Evolutionary conservation across 1,140 invertebrate species (phyloP), one percentile per base, ranked within the genome.

Genomic region (Leptinotarsa defecta): DNA sequence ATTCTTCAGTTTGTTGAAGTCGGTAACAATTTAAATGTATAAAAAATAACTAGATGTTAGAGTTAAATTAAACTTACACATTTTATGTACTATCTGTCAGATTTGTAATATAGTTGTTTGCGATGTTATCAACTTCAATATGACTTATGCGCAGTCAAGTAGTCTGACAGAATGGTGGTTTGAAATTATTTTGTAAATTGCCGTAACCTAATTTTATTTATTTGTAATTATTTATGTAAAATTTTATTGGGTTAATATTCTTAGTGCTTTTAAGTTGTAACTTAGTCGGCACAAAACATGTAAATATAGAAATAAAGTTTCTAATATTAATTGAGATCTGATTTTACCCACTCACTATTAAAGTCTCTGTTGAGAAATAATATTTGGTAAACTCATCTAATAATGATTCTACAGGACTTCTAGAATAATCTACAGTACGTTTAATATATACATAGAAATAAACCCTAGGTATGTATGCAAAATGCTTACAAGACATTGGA

Each of bases 251-350:
- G 79, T 79, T 81, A 76, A 76, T 75, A 61, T 74, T 81, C 73
- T 68, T 78, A 80, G 80, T 79, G 79, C 76, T 77, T 74, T 82
- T 80, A 82, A 82, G 80, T 77, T 79, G 77, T 80, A 80, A 80
- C 77, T 81, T 81, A 82, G 80, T 74, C 76, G 80, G 81, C 81
- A 82, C 81, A 78, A 73, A 64, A 76, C 75, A 76, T 82, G 81
- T 82, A 82, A 77, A 81, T 82, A 82, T 79, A 79, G 73, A 78
- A 82, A 81, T 81, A 79, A 81, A 80, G 68, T 75, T 77, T 75
- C 69, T 71, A 68, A 75, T 73, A 73, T 48, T 65, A 73, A 73
- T 19, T 73, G 52, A 57, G n/a, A 19, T 17, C 52, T 57, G 52
- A 57, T 57, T 15, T 57, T 57, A 17, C 52, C 34, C 34, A 43